These are phyloP conservation scores for Sepioteuthis lessoniana DNA, from an alignment of 2,888 invertebrate genomes.

Conservation along the genomic window DNA sequence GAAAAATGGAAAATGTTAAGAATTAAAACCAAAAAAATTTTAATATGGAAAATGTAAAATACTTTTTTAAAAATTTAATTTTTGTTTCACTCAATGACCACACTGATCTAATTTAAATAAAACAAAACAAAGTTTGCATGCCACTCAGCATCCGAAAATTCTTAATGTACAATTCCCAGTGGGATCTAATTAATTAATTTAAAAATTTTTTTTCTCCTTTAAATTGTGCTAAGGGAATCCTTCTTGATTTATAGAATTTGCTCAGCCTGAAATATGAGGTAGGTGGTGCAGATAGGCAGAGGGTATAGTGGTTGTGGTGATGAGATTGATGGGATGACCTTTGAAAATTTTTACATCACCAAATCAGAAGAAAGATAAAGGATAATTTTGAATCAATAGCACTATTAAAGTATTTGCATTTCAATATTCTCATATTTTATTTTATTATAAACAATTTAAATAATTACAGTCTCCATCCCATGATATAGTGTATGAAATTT, in stretches of 20 bases:
- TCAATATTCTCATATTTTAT: background rate
- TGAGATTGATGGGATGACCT: background rate
- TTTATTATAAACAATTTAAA: background rate
- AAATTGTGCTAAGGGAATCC: constrained; percentile 6
- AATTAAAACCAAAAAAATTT: no score
- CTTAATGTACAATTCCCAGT: background rate
- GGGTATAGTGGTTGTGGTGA: background rate
- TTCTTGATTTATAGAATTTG: background rate
- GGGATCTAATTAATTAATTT: background rate
- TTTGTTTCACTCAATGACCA: background rate
- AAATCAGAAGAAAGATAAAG: background rate
- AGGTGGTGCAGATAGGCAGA: background rate
- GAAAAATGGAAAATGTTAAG: no score
- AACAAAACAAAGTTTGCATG: background rate
- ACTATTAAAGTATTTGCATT: background rate
- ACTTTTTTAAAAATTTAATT: background rate
- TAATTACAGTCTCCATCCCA: background rate
- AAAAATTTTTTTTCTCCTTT: background rate
- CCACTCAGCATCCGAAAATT: background rate
- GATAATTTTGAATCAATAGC: background rate
- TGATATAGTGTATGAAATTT: no score
- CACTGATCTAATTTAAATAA: background rate
- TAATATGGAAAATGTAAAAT: background rate
- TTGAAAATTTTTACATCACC: background rate
- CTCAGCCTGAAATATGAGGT: background rate